Evolutionary conservation across 2,888 invertebrate genomes (phyloP), one percentile per base, ranked within the genome.

Genomic region (Dendrolimus houi): DNA sequence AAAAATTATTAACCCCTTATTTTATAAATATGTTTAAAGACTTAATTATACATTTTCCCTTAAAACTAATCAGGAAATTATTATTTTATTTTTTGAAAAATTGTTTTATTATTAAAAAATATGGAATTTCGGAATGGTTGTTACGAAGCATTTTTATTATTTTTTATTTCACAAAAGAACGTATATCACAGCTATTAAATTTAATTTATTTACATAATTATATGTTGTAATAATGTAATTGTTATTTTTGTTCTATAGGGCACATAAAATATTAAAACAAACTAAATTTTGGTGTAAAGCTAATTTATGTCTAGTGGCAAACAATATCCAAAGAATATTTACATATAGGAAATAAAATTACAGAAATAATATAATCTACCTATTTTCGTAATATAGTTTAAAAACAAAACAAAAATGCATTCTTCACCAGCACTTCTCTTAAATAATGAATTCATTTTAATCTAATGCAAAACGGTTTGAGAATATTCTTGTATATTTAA

Each of bases 261-360:
- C 76, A 81, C 77, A 69, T 69, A 29, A 12, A 47, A 47, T 47
- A 47, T 47, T 77, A 76, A 74, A 75, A 72, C 66, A 73, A 8
- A 74, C 85, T 83, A 84, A 71, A 83, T 85, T 89, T 89, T 89
- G 89, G 89, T 87, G 85, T 87, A 87, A 84, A 87, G 89, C 89
- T 89, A 88, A 78, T 66, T 70, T 76, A 74, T 72, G 79, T 68
- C 86, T 88, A 88, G 82, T 88, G 88, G 88, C 87, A 88, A 85
- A 77, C 29, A 80, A 74, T 65, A 63, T 69, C 67, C 67, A 74
- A 62, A 72, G 65, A 64, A 63, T 62, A 67, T 64, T 64, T 59
- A 63, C 64, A 58, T 61, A 60, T 10, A 47, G 9, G 9, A 59
- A 68, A 65, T 65, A 61, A 63, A 62, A 64, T 61, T 67, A 58